phyloP scores from a whole-genome alignment of 2,113 vertebrate genomes.

The Ariopsis seemanni region DNA sequence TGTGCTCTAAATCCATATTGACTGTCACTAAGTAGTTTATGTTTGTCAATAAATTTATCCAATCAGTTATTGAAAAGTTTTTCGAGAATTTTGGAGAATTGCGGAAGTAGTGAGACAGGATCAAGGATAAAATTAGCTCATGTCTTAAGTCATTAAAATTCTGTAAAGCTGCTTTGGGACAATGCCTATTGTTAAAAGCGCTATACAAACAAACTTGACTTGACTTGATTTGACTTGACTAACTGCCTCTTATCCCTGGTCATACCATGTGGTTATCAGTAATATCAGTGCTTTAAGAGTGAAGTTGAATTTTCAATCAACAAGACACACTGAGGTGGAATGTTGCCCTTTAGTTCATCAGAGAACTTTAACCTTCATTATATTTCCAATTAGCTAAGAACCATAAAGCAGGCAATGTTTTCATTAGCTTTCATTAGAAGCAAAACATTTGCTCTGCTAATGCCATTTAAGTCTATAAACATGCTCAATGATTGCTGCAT shows the following conservation, averaged over 20 bases:
- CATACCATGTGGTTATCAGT: background rate
- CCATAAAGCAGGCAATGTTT: background rate
- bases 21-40: too few relatives aligned
- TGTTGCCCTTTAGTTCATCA: slow-evolving; percentile 1
- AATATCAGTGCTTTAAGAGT: background rate
- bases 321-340: background rate
- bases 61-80: too few relatives aligned
- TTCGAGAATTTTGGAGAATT: too few relatives aligned
- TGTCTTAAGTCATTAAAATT: too few relatives aligned
- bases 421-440: slow-evolving; percentile 18
- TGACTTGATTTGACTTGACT: too few relatives aligned
- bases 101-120: too few relatives aligned
- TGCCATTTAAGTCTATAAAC: slow-evolving; percentile 1
- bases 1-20: too few relatives aligned
- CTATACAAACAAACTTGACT: too few relatives aligned
- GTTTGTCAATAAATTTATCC: too few relatives aligned
- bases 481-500: background rate
- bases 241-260: background rate
- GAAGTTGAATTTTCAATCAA: background rate
- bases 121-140: too few relatives aligned
- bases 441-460: slow-evolving; percentile 6
- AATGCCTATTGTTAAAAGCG: too few relatives aligned
- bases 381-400: slow-evolving; percentile 41
- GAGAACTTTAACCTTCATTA: slow-evolving; percentile 37
- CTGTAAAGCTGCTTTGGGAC: too few relatives aligned